phyloP scores from a whole-genome alignment of 2,113 vertebrate genomes.

The Elephantulus edwardii region DNA sequence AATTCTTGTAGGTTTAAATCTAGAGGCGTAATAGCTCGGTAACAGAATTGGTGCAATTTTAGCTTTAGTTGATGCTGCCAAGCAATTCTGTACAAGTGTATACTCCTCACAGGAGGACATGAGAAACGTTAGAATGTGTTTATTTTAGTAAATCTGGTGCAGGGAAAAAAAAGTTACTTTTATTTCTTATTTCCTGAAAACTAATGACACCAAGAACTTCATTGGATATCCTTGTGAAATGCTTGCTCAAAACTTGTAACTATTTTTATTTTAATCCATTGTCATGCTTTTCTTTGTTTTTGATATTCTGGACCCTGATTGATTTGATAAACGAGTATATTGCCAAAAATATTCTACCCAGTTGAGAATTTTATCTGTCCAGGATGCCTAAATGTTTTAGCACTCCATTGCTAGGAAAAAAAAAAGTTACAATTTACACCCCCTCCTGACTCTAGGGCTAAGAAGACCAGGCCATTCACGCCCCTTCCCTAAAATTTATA shows the following conservation, averaged over 20 bases:
- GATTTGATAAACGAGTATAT: neutral
- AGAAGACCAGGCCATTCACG: neutral
- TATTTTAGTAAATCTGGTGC: neutral
- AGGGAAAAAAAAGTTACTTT: neutral
- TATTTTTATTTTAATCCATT: neutral
- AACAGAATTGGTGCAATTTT: conserved; percentile 21
- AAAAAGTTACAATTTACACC: neutral
- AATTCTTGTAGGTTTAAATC: neutral
- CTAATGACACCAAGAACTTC: neutral
- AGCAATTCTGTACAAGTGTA: conserved; percentile 18
- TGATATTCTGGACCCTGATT: neutral
- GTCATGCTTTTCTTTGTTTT: neutral
- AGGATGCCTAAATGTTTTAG: neutral
- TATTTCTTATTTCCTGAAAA: neutral
- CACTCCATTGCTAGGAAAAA: neutral
- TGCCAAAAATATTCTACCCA: neutral
- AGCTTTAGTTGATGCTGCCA: conserved; percentile 25
- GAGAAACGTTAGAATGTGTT: neutral
- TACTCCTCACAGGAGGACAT: neutral
- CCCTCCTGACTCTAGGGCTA: neutral
- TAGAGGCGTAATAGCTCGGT: neutral
- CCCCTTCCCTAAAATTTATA: neutral
- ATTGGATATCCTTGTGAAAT: neutral
- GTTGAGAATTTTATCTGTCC: neutral
- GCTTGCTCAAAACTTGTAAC: neutral